Evolutionary conservation across 2,797 vertebrate genomes (phyloP), one percentile per base, ranked within the genome.

Genomic region (Cossypha dichroa): DNA sequence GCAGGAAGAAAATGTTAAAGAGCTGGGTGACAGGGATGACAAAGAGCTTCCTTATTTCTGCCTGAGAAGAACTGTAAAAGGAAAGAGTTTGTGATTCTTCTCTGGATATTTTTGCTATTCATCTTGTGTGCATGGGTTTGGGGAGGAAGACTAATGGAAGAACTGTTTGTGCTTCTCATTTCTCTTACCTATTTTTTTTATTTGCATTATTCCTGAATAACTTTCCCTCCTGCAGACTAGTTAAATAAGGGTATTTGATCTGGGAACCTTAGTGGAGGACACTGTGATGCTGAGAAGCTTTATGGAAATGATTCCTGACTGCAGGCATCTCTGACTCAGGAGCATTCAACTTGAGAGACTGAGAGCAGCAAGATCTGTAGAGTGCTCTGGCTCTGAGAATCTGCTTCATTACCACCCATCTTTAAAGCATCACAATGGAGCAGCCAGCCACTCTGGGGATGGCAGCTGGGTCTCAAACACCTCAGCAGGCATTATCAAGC

Each of bases 1-100:
- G 46, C 91, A 82, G 73, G 69, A 96, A 48, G 66, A 88, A 85
- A 97, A 96, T 94, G 29, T 72, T 90, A 88, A 89, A 91, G 48
- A 90, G 36, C 38, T 68, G 33, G 38, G 13, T 91, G 67, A 88
- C 62, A 90, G 41, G 21, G 51, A 75, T 87, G 79, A 94, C 68
- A 82, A 87, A 75, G 56, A 85, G 22, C 58, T 77, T 85, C 56
- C 63, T 87, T 89, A 64, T 83, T 92, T 90, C 54, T 79, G 19
- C 36, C 58, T 34, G 51, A 41, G 77, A 83, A 79, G 60, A 96
- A 15, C 38, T 85, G 18, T 62, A 84, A 94, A 94, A 66, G 21
- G 43, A 88, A 89, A 22, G 41, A 77, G 26, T 68, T 86, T 60
- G 20, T 73, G 48, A 17, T 73, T 92, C 48, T 86, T 84, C 49